Percentiles rank a stretch among this genome's conserved stretches.
Conservation (phyloP, 2,888 invertebrate species). For the Tipula lateralis region DNA sequence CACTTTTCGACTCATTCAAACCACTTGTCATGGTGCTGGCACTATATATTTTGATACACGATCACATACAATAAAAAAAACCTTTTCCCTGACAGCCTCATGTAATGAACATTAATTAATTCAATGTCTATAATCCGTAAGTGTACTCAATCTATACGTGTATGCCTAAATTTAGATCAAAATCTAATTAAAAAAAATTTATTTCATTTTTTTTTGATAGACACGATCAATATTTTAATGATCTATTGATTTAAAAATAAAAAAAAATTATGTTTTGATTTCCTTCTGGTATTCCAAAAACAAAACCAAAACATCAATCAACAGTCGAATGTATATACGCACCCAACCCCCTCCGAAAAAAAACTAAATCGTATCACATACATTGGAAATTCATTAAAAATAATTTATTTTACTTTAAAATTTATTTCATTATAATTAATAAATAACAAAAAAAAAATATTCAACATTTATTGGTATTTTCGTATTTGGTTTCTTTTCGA, state of each 20-base stretch:
- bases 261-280: neutral
- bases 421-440: constrained; percentile 20
- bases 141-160: neutral
- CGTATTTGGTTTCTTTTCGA: neutral
- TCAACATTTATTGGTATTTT: constrained; percentile 12
- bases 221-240: constrained; percentile 4
- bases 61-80: neutral
- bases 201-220: neutral
- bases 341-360: neutral
- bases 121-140: neutral
- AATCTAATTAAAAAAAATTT: constrained; percentile 7
- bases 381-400: constrained; percentile 15
- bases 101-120: constrained; percentile 11
- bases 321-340: neutral
- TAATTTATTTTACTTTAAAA: neutral
- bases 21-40: neutral
- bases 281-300: constrained; percentile 14
- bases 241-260: neutral
- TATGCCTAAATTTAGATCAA: neutral
- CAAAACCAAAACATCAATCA: neutral
- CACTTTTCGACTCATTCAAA: neutral
- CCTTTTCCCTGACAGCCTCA: neutral
- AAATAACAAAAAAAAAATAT: neutral
- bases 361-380: neutral
- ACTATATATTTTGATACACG: neutral